Evolutionary conservation across 2,113 vertebrate genomes (phyloP).

Genomic region (Tretioscincus oriximinensis): DNA sequence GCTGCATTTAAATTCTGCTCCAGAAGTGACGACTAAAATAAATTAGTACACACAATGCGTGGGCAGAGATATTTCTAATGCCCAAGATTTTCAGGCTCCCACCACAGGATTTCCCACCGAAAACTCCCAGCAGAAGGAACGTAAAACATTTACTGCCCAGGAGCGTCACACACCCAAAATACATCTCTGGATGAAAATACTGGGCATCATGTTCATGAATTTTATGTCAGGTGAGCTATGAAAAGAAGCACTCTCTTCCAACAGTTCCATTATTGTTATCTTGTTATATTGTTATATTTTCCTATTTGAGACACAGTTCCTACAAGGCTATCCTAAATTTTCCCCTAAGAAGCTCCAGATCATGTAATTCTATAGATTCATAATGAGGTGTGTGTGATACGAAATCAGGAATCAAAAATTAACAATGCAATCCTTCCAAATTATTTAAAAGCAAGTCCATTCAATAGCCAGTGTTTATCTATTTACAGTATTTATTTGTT

Average conservation of each 20-base stretch:
- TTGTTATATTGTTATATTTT: background rate
- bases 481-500: too few relatives aligned
- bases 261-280: background rate
- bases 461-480: background rate
- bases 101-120: too few relatives aligned
- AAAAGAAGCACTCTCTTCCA: background rate
- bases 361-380: background rate
- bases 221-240: background rate
- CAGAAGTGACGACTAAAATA: too few relatives aligned
- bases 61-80: too few relatives aligned
- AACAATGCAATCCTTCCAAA: background rate
- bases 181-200: too few relatives aligned
- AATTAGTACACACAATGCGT: too few relatives aligned
- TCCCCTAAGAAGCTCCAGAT: background rate
- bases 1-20: too few relatives aligned
- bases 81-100: too few relatives aligned
- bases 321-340: background rate
- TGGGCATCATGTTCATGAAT: too few relatives aligned
- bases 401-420: background rate
- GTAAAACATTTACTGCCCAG: too few relatives aligned
- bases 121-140: too few relatives aligned
- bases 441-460: background rate
- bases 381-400: background rate
- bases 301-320: background rate
- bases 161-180: too few relatives aligned